These are phyloP conservation scores for Drosophila nigrodunni DNA, from an alignment of 1,140 invertebrate genomes.

Conservation along the genomic window DNA sequence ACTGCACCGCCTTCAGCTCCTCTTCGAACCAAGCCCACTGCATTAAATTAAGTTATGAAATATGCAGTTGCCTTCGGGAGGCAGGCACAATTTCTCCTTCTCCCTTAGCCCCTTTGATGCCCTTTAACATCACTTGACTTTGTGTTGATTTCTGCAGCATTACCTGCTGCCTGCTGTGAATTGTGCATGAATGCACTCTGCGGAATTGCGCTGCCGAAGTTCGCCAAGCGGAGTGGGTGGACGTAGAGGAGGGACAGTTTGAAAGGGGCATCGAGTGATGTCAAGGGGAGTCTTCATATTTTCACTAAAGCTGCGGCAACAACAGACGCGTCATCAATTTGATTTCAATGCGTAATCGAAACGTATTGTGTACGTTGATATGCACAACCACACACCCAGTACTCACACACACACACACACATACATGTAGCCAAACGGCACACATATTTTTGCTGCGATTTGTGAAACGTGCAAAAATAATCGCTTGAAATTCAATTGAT, in stretches of 20 bases:
- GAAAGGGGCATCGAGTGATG: neutral
- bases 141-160: slow-evolving; percentile 62
- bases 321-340: slow-evolving; percentile 68
- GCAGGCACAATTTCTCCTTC: slow-evolving; percentile 12
- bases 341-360: slow-evolving; percentile 81
- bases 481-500: slow-evolving; percentile 83
- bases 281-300: slow-evolving; percentile 20
- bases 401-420: slow-evolving; percentile 12
- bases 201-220: slow-evolving; percentile 46
- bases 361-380: slow-evolving; percentile 69
- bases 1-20: neutral
- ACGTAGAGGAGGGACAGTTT: neutral
- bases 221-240: neutral
- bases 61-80: slow-evolving; percentile 44
- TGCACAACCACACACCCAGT: slow-evolving; percentile 37
- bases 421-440: slow-evolving; percentile 7
- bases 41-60: slow-evolving; percentile 78
- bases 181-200: slow-evolving; percentile 75
- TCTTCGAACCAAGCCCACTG: slow-evolving; percentile 36
- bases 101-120: neutral
- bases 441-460: slow-evolving; percentile 73
- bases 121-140: neutral
- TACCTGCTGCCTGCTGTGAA: slow-evolving; percentile 46
- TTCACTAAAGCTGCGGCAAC: slow-evolving; percentile 42
- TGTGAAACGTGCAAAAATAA: slow-evolving; percentile 76